These are phyloP conservation scores for Semibalanus balanoides DNA, from an alignment of 1,140 invertebrate genomes.

Conservation along the genomic window DNA sequence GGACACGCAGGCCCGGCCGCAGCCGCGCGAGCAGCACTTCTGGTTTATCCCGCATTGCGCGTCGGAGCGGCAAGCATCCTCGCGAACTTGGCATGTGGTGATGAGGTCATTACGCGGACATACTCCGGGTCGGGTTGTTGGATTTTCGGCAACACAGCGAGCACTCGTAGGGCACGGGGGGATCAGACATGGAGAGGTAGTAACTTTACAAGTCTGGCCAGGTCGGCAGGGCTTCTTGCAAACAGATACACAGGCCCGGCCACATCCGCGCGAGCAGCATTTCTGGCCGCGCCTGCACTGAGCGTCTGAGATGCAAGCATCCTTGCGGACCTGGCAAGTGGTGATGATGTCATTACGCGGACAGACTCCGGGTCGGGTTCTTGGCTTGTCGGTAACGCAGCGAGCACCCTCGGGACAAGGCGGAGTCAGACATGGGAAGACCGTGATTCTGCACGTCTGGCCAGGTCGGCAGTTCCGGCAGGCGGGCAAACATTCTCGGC, in stretches of 20 bases:
- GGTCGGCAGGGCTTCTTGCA: background rate
- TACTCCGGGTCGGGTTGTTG: too few species aligned
- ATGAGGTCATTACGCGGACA: background rate
- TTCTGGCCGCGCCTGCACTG: background rate
- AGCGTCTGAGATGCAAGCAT: background rate
- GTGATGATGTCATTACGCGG: background rate
- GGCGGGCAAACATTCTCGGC: background rate
- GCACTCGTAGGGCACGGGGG: background rate
- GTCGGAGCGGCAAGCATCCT: background rate
- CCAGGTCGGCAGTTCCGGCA: background rate
- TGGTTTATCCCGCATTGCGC: background rate
- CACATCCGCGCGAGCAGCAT: background rate
- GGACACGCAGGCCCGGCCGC: background rate
- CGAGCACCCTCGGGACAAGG: background rate
- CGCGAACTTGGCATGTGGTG: too few species aligned
- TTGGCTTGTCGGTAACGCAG: too few species aligned
- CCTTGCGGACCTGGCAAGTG: too few species aligned
- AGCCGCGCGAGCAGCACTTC: background rate
- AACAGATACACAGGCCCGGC: background rate
- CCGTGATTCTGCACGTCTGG: background rate
- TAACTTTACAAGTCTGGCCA: background rate
- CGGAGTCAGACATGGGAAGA: background rate
- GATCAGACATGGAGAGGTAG: background rate
- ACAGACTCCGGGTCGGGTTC: background rate
- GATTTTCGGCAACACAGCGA: too few species aligned